Base-by-base conservation (phyloP, 2,888 invertebrate species). In the Pecten maximus region DNA sequence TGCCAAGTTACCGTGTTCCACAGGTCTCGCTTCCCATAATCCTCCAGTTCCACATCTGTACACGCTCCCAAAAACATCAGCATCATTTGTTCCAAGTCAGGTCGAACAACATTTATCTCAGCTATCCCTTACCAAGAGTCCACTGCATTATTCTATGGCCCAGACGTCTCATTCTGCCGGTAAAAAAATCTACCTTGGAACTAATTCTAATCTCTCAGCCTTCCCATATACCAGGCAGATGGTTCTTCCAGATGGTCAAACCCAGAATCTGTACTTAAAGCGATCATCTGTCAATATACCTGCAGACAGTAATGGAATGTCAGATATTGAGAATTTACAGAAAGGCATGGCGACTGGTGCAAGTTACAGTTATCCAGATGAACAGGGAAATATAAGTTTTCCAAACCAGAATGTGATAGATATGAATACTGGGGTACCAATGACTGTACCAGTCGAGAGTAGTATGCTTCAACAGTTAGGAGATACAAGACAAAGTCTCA, bases 211-310 rank as follows among this genome's bases (percentile, higher is more conserved):
- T 89, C 89, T 93, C 48, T 90, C 93, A 8, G 39, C 93, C 19
- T 94, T 94, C 87, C 94, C 94, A 15, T 94, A 94, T 91, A 92
- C 93, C 86, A 94, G 94, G 40, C 91, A 94, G 48, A 92, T 94
- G 87, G 91, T 92, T 39, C 90, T 94, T 3, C 92, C 92, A 40
- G 92, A 94, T 92, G 93, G 93, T 16, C 92, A 93, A 40, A 91
- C 90, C 60, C 90, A 91, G 19, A 91, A 91, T 40, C 39, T 92
- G 23, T 89, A 90, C 28, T 50, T 92, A 1, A 88, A 91, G 40
- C 74, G 88, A 54, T 40, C 87, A 23, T 87, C 88, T 0, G 16
- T 48, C 44, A 16, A 50, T 87, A 48, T 48, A 39, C 86, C 88
- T n/a, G n/a, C n/a, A 15, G 28, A 40, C 28, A 44, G 35, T 40